Percentiles rank a stretch among this genome's conserved stretches.
Evolutionary conservation across 1,140 invertebrate species (phyloP).

Genomic region (Trissolcus basalis): DNA sequence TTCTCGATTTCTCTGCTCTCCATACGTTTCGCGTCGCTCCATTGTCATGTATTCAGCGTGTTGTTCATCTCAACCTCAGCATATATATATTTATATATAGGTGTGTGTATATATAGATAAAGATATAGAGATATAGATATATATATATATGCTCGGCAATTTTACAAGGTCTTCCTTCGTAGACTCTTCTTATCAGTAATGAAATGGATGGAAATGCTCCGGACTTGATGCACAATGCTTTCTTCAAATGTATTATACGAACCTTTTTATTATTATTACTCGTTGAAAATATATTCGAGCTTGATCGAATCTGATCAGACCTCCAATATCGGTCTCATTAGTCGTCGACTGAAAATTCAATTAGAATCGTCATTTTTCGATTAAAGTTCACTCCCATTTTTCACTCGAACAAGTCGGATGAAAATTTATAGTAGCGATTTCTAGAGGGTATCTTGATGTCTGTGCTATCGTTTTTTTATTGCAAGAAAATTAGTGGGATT

Average conservation of each 20-base stretch:
- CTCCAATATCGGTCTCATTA: conserved; percentile 7
- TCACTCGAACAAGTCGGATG: background rate
- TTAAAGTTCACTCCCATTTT: background rate
- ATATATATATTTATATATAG: too few relatives aligned
- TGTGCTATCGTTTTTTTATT: too few relatives aligned
- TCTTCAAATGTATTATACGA: conserved; percentile 18
- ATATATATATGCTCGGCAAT: conserved; percentile 20
- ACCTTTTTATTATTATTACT: conserved; percentile 34
- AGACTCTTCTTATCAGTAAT: conserved; percentile 38
- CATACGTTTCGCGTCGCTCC: conserved; percentile 21
- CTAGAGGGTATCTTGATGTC: too few relatives aligned
- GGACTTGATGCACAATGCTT: conserved; percentile 16
- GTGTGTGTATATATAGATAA: too few relatives aligned
- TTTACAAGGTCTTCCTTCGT: conserved; percentile 37
- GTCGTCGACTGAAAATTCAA: conserved; percentile 2
- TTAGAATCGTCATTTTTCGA: background rate
- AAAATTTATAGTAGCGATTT: too few relatives aligned
- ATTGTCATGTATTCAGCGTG: conserved; percentile 48
- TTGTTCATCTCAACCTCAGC: conserved; percentile 40
- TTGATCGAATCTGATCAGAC: conserved; percentile 10
- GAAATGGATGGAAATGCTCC: conserved; percentile 39
- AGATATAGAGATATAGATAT: too few relatives aligned
- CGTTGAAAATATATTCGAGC: conserved; percentile 12
- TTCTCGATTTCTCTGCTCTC: conserved; percentile 41
- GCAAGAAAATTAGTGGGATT: too few relatives aligned